phyloP scores from a whole-genome alignment of 2,797 vertebrate species.

The Protosalanx chinensis region DNA sequence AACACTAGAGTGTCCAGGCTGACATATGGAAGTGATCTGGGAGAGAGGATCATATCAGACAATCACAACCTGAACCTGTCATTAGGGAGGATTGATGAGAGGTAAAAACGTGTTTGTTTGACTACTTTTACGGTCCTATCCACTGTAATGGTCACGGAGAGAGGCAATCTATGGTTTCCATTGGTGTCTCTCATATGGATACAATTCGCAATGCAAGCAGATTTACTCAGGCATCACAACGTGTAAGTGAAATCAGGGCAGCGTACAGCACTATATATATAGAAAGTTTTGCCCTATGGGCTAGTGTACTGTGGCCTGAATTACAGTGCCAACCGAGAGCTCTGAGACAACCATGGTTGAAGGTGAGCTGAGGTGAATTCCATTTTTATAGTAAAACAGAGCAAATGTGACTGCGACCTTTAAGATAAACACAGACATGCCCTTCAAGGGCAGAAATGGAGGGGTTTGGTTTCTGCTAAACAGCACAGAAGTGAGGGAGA shows the following conservation, averaged over 20 bases:
- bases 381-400: conserved; percentile 44
- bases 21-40: conserved; percentile 34
- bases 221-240: conserved; percentile 31
- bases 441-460: conserved; percentile 27
- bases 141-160: conserved; percentile 15
- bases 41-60: conserved; percentile 26
- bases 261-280: conserved; percentile 37
- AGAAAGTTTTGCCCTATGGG: conserved; percentile 50
- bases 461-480: conserved; percentile 43
- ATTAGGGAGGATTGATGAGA: conserved; percentile 27
- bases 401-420: conserved; percentile 66
- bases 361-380: conserved; percentile 51
- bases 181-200: conserved; percentile 4
- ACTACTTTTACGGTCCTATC: conserved; percentile 20
- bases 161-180: neutral
- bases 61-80: conserved; percentile 40
- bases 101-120: conserved; percentile 24
- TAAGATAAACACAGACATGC: conserved; percentile 58
- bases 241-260: conserved; percentile 42
- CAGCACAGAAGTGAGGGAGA: conserved; percentile 20
- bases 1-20: conserved; percentile 10
- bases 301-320: conserved; percentile 57
- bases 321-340: conserved; percentile 53
- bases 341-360: conserved; percentile 58
- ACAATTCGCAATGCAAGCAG: conserved; percentile 37